phyloP scores from a whole-genome alignment of 2,113 vertebrate species.

The Trochalopteron elliotii region DNA sequence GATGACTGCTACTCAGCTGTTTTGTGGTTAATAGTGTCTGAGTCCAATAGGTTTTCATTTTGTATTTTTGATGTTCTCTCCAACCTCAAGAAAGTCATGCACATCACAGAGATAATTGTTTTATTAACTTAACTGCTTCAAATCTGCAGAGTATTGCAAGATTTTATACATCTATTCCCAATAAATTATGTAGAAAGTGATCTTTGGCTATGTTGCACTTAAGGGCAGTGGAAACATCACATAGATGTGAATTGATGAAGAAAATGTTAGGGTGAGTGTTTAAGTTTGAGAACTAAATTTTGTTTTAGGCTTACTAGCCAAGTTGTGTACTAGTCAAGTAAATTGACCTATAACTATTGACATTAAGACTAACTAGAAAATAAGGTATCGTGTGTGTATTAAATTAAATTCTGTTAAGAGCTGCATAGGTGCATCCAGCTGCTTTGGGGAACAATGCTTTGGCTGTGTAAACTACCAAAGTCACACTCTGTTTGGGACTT shows the following conservation, averaged over 20 bases:
- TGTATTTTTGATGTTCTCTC: neutral
- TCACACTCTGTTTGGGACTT: neutral
- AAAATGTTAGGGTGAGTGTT: neutral
- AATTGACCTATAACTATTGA: neutral
- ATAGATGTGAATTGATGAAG: neutral
- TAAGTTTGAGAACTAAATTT: neutral
- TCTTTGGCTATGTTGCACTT: neutral
- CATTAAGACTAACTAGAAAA: neutral
- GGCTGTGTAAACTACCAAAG: neutral
- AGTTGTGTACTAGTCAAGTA: neutral
- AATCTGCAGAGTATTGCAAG: neutral
- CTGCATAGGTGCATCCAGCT: neutral
- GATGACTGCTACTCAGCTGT: neutral
- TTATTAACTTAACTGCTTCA: neutral
- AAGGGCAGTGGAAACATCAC: neutral
- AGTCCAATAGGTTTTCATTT: neutral
- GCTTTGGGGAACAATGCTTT: neutral
- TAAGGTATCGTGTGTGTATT: accelerated
- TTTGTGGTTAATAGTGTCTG: neutral
- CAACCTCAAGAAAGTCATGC: neutral
- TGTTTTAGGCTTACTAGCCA: neutral
- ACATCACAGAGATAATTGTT: neutral
- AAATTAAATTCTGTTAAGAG: neutral
- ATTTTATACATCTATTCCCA: neutral
- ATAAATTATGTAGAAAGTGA: neutral